Conservation (phyloP, 2,888 invertebrate genomes). For the Diarsia mendica region DNA sequence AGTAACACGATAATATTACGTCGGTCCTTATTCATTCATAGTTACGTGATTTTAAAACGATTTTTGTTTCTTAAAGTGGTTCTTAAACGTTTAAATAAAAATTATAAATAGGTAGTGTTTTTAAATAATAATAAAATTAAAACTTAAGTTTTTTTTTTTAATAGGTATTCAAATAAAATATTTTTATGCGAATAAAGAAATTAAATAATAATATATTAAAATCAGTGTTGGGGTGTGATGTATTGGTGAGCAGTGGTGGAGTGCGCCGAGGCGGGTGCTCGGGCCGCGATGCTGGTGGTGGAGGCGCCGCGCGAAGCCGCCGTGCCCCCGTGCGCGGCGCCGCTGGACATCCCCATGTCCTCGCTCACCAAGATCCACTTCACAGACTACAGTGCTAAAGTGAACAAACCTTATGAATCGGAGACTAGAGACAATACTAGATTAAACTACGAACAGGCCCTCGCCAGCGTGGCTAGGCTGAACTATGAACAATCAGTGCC, state of each 20-base stretch:
- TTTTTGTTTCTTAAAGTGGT: constrained; percentile 24
- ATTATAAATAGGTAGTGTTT: background rate
- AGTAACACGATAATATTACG: constrained; percentile 63
- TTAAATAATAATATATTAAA: constrained; percentile 36
- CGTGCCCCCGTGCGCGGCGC: constrained; percentile 90
- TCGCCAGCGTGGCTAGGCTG: constrained; percentile 82
- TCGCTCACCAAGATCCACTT: constrained; percentile 86
- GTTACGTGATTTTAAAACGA: constrained; percentile 20
- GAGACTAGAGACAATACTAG: constrained; percentile 81
- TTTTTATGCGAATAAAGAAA: constrained; percentile 30
- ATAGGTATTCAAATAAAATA: background rate
- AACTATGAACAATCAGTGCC: constrained; percentile 83
- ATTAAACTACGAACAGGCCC: constrained; percentile 83
- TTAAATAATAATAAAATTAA: background rate
- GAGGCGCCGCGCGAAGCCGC: constrained; percentile 94
- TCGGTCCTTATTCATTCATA: constrained; percentile 25
- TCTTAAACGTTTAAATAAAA: constrained; percentile 1
- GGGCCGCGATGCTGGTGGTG: constrained; percentile 93
- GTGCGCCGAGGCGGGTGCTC: constrained; percentile 82
- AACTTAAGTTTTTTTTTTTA: constrained; percentile 3
- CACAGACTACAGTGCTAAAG: constrained; percentile 88
- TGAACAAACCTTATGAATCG: constrained; percentile 81
- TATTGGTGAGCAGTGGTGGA: constrained; percentile 79
- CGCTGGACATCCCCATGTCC: constrained; percentile 86
- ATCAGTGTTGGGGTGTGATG: constrained; percentile 75